phyloP scores from a whole-genome alignment of 2,797 vertebrate species.

The Enteromius paludinosus region DNA sequence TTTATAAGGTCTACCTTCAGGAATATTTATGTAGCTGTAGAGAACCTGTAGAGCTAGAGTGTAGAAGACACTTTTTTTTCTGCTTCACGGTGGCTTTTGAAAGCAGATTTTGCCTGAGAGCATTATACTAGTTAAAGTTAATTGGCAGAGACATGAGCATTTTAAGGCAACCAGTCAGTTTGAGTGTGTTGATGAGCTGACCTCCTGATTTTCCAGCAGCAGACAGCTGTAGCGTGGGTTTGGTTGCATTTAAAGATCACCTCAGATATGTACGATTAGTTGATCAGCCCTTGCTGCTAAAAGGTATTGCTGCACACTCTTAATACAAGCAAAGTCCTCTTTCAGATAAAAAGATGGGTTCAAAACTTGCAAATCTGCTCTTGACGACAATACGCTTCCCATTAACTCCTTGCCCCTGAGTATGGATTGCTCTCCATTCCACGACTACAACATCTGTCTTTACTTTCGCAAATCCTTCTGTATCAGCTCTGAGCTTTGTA shows the following conservation, averaged over 20 bases:
- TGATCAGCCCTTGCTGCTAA: constrained; percentile 47
- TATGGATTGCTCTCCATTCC: constrained; percentile 67
- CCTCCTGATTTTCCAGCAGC: not conserved
- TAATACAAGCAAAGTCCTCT: constrained; percentile 53
- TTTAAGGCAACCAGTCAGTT: constrained; percentile 1
- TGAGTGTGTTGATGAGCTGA: constrained; percentile 20
- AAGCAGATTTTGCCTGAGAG: constrained; percentile 4
- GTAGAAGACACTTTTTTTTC: not conserved
- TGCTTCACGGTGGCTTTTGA: not conserved
- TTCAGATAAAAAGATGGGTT: constrained; percentile 66
- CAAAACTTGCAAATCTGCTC: constrained; percentile 62
- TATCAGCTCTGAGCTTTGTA: constrained; percentile 70
- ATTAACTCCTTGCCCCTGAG: constrained; percentile 60
- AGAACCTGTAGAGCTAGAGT: constrained; percentile 33
- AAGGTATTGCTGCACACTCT: constrained; percentile 50
- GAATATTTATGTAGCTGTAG: constrained; percentile 29
- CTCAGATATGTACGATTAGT: constrained; percentile 38
- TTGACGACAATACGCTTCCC: constrained; percentile 62
- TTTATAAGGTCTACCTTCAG: constrained; percentile 59
- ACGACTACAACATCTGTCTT: constrained; percentile 76
- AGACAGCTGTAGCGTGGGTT: constrained; percentile 21
- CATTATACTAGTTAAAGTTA: constrained; percentile 19
- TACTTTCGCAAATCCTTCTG: constrained; percentile 70
- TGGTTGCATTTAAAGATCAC: constrained; percentile 32
- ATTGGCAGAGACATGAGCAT: constrained; percentile 10